Conservation (phyloP, 2,888 invertebrate species). For the Leptura quadrifasciata region DNA sequence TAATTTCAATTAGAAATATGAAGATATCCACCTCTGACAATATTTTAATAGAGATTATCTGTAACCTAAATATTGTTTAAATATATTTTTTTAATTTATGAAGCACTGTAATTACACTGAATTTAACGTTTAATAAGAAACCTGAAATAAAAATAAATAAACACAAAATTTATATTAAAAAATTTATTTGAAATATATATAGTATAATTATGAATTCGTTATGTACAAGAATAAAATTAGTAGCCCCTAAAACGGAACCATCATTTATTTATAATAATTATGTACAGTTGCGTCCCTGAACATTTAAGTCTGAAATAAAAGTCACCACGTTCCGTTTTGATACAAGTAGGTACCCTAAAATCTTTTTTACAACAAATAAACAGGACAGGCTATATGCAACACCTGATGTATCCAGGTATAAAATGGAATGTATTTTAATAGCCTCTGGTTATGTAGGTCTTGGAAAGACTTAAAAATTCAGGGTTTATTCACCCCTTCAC, state of each 20-base stretch:
- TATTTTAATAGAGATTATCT: too few relatives aligned
- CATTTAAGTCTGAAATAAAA: conserved; percentile 47
- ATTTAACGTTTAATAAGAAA: neutral
- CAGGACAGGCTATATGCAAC: conserved; percentile 47
- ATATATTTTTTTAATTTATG: too few relatives aligned
- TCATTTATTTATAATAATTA: conserved; percentile 52
- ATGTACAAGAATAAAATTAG: conserved; percentile 71
- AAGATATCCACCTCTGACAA: too few relatives aligned
- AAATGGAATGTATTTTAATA: conserved; percentile 62
- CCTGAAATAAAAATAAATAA: conserved; percentile 40
- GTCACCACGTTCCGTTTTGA: neutral
- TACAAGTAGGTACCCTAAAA: conserved; percentile 18
- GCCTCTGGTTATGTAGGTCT: conserved; percentile 20
- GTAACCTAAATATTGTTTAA: too few relatives aligned
- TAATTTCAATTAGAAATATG: too few relatives aligned
- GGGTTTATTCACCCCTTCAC: conserved; percentile 50
- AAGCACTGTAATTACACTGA: too few relatives aligned
- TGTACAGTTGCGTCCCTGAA: conserved; percentile 59
- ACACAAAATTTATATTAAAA: conserved; percentile 61
- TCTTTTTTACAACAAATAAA: conserved; percentile 6
- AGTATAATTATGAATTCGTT: conserved; percentile 65
- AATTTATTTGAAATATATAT: conserved; percentile 69
- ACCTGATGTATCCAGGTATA: conserved; percentile 55
- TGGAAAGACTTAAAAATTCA: conserved; percentile 53
- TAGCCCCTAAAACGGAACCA: conserved; percentile 70